Evolutionary conservation across 2,888 invertebrate genomes (phyloP), one percentile per base, ranked within the genome.

Genomic region (Nycteola revayana): DNA sequence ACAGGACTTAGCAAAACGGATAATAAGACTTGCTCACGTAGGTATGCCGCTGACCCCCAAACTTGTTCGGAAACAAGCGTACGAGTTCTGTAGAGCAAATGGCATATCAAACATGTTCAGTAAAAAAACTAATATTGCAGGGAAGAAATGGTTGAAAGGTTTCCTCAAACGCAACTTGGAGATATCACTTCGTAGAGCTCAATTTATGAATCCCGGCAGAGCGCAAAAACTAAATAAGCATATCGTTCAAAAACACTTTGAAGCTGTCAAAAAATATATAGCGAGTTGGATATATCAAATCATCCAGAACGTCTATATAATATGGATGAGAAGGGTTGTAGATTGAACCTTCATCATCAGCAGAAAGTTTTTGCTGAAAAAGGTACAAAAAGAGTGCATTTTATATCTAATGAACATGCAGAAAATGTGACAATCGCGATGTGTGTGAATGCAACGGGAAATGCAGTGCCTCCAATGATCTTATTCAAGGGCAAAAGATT

Each of bases 191-290:
- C 9, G 25, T 9, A 32, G 25, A 29, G 56, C 54, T 5, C 56
- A 59, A 23, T 47, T 54, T 14, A 53, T 59, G 55, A 60, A 57
- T 36, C 46, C 53, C 2, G 57, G 45, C n/a, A 41, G 56, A 31
- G 56, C 55, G 7, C 51, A 57, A 52, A 59, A 57, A 10, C 33
- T 57, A 1, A 61, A 61, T 44, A 52, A 48, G 39, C 41, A 38
- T 37, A 50, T 51, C 10, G 52, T 54, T 4, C 28, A 46, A 23
- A 40, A 56, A 8, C 48, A 58, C 10, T 58, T 55, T 14, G n/a
- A 10, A 9, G 24, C 8, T 28, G 7, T 35, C 7, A 35, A n/a
- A 14, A 20, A 7, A 2, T 35, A 1, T 35, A 29, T 3, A 25
- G 29, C 2, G 18, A 25, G n/a, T 14, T 21, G 4, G 35, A 35